Conservation (phyloP, 1,140 invertebrate genomes). For the Anthonomus grandis region DNA sequence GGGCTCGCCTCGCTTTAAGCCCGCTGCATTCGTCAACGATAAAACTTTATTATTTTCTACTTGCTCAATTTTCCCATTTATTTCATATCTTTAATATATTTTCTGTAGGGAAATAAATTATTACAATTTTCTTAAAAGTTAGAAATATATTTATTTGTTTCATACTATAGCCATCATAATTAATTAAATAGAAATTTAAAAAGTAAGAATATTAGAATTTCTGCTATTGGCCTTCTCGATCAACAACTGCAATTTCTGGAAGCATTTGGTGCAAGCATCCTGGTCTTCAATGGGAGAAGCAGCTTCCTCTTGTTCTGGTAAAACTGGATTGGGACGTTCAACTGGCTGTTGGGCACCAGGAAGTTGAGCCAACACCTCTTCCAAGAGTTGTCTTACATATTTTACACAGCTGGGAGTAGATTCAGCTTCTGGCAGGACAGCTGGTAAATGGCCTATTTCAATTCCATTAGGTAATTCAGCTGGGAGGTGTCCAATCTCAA, state of each 20-base stretch:
- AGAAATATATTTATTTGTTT: no score
- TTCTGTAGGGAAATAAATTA: no score
- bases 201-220: constrained; percentile 3
- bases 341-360: neutral
- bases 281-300: neutral
- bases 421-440: neutral
- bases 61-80: no score
- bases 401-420: constrained; percentile 15
- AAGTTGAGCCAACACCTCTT: constrained; percentile 11
- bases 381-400: constrained; percentile 18
- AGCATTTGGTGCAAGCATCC: constrained; percentile 17
- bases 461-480: constrained; percentile 9
- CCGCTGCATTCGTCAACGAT: no score
- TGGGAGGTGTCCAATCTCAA: neutral
- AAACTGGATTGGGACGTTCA: neutral
- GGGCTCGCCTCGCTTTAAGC: no score
- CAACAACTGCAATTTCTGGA: constrained; percentile 17
- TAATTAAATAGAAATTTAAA: no score
- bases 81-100: no score
- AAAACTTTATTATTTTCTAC: no score
- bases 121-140: no score
- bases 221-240: constrained; percentile 20
- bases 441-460: neutral
- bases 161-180: no score
- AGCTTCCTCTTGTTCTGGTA: neutral